Evolutionary conservation across 1,140 invertebrate species (phyloP).

Genomic region (Nomia melanderi): DNA sequence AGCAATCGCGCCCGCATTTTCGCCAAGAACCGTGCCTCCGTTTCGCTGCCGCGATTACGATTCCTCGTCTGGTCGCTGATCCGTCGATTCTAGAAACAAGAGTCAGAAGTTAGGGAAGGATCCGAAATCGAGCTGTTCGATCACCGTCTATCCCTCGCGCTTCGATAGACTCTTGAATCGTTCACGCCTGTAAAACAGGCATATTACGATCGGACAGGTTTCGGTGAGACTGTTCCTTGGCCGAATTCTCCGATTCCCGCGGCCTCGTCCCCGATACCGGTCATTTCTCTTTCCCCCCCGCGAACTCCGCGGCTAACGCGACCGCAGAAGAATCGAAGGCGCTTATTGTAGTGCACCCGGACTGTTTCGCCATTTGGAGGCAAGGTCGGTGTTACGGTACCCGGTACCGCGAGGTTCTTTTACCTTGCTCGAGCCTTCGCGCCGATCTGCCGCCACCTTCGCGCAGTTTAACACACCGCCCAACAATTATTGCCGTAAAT

Average conservation of each 20-base stretch:
- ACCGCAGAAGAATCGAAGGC: slow-evolving; percentile 50
- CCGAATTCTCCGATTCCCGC: slow-evolving; percentile 15
- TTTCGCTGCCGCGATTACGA: too few species aligned
- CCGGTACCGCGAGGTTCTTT: slow-evolving; percentile 45
- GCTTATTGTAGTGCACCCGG: slow-evolving; percentile 57
- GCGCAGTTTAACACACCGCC: slow-evolving; percentile 4
- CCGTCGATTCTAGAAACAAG: too few species aligned
- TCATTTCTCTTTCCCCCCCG: slow-evolving; percentile 34
- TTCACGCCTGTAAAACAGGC: not conserved
- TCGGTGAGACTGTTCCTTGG: slow-evolving; percentile 27
- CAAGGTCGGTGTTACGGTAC: slow-evolving; percentile 78
- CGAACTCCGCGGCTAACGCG: slow-evolving; percentile 21
- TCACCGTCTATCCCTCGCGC: too few species aligned
- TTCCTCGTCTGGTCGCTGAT: too few species aligned
- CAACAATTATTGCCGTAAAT: slow-evolving; percentile 20
- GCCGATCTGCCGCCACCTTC: slow-evolving; percentile 15
- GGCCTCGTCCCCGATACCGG: slow-evolving; percentile 38
- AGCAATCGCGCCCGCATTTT: not conserved
- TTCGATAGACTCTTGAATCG: too few species aligned
- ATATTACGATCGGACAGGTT: slow-evolving; percentile 11
- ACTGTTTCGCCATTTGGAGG: slow-evolving; percentile 65
- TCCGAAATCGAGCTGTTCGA: too few species aligned
- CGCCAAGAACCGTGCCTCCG: not conserved
- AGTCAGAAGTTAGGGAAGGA: too few species aligned
- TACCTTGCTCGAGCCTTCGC: not conserved